These are phyloP conservation scores for Mesopsocus fuscifrons DNA, from an alignment of 2,888 invertebrate species.

Conservation along the genomic window DNA sequence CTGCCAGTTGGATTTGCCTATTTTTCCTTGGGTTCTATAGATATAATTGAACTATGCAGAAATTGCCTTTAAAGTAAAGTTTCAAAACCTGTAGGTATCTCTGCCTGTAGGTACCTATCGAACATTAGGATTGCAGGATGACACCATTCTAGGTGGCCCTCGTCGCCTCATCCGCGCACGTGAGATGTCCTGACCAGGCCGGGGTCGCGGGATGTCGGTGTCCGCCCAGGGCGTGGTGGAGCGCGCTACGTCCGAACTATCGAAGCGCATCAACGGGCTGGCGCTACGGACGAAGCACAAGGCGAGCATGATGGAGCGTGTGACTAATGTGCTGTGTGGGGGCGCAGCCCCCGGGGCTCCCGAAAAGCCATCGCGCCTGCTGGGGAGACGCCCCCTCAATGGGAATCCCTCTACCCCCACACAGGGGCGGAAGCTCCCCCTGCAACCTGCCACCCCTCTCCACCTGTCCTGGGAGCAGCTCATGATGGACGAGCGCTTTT, in stretches of 20 bases:
- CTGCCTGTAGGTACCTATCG: too few species aligned
- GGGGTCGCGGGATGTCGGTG: conserved; percentile 47
- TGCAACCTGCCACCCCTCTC: conserved; percentile 25
- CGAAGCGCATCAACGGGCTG: conserved; percentile 72
- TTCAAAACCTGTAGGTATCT: too few species aligned
- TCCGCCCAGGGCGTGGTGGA: conserved; percentile 81
- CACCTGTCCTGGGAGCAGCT: conserved; percentile 53
- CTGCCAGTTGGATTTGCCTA: too few species aligned
- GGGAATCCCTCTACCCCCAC: conserved; percentile 17
- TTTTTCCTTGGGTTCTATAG: too few species aligned
- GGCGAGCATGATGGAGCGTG: conserved; percentile 56
- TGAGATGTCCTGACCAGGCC: background rate
- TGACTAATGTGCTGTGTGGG: conserved; percentile 71
- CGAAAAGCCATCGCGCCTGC: conserved; percentile 29
- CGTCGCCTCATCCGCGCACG: too few species aligned
- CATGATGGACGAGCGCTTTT: conserved; percentile 66
- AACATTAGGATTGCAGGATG: too few species aligned
- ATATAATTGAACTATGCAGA: too few species aligned
- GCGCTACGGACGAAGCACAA: conserved; percentile 42
- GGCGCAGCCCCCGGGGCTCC: conserved; percentile 29
- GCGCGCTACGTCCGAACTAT: conserved; percentile 75
- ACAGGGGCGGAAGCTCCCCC: conserved; percentile 11
- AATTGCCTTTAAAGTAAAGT: too few species aligned
- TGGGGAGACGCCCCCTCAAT: conserved; percentile 19
- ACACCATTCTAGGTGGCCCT: too few species aligned